Percentiles rank a stretch among this genome's conserved stretches.
Conservation (phyloP, 2,888 invertebrate species). For the Lysandra coridon region DNA sequence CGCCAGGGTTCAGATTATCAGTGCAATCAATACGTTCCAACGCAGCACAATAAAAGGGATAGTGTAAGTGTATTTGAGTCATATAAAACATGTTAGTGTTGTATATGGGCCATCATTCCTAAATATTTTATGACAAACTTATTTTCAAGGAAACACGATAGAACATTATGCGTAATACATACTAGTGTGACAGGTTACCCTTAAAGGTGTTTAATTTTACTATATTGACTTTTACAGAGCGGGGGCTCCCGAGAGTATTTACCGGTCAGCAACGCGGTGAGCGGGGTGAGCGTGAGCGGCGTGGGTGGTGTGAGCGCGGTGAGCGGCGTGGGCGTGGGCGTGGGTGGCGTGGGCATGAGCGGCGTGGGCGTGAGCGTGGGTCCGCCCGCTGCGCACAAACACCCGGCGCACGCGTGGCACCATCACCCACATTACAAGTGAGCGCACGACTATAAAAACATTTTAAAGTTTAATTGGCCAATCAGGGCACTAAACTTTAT, state of each 20-base stretch:
- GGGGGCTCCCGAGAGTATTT: constrained; percentile 71
- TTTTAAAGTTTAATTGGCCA: too few relatives aligned
- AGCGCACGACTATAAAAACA: constrained; percentile 39
- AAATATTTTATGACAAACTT: not conserved
- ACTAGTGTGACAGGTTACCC: too few relatives aligned
- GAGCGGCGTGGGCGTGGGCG: constrained; percentile 78
- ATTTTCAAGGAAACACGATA: not conserved
- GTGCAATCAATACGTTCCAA: constrained; percentile 72
- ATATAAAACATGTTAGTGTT: not conserved
- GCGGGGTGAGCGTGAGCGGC: constrained; percentile 58
- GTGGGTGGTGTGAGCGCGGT: constrained; percentile 63
- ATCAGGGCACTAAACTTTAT: too few relatives aligned
- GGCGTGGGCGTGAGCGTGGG: constrained; percentile 46
- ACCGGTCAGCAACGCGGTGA: constrained; percentile 47
- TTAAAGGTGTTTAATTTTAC: not conserved
- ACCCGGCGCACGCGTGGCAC: constrained; percentile 61
- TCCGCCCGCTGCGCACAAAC: constrained; percentile 73
- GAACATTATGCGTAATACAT: not conserved
- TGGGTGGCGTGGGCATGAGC: constrained; percentile 59
- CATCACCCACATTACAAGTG: constrained; percentile 74
- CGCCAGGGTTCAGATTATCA: constrained; percentile 72
- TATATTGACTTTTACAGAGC: constrained; percentile 50
- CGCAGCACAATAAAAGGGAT: constrained; percentile 71
- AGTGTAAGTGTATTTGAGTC: constrained; percentile 58
- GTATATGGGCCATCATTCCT: too few relatives aligned